phyloP scores from a whole-genome alignment of 2,113 vertebrate genomes.

The Australoheros scitulus region DNA sequence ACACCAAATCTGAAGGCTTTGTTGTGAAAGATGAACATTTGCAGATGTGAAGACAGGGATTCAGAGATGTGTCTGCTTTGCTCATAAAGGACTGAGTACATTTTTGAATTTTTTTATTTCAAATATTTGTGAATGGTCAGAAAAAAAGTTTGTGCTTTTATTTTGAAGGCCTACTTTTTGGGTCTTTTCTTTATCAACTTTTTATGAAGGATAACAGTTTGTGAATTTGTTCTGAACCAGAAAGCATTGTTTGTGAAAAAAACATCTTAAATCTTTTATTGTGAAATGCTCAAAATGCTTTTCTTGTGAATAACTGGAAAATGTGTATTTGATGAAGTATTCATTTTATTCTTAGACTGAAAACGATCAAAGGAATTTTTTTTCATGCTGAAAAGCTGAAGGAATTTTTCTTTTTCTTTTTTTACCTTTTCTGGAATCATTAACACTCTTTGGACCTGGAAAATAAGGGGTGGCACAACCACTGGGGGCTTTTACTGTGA shows the following conservation, averaged over 20 bases:
- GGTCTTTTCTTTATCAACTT: neutral
- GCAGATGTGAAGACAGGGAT: neutral
- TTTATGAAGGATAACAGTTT: neutral
- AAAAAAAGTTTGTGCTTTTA: too few species aligned
- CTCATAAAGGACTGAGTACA: neutral
- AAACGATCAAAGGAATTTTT: neutral
- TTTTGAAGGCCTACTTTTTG: neutral
- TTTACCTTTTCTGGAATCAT: neutral
- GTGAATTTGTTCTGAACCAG: neutral
- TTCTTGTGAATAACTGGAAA: neutral
- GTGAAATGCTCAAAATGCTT: neutral
- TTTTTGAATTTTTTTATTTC: neutral
- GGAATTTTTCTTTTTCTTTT: neutral
- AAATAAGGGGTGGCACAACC: neutral
- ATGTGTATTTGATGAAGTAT: neutral
- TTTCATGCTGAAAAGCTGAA: neutral
- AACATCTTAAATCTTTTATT: neutral
- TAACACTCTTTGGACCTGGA: neutral
- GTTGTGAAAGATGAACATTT: neutral
- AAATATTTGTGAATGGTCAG: too few species aligned
- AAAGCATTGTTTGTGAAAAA: neutral
- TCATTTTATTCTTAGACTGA: neutral
- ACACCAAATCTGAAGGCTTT: neutral
- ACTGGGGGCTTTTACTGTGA: conserved; percentile 7
- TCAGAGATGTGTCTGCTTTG: neutral